Base-by-base conservation (phyloP, 2,113 vertebrate genomes). In the Oreochromis niloticus region DNA sequence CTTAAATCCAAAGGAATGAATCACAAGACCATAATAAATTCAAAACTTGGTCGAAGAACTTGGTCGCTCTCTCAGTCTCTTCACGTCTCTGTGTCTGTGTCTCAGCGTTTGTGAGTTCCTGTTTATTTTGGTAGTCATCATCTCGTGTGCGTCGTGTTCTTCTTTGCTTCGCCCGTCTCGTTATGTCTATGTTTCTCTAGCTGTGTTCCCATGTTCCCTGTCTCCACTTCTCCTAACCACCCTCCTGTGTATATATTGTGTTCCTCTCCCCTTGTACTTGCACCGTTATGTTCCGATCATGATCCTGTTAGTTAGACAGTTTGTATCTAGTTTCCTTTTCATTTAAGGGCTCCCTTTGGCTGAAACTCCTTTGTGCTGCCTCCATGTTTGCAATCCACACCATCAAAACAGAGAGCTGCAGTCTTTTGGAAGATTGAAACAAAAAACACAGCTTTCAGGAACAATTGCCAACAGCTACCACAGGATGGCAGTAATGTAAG, bases 211-310 rank as follows among this genome's bases (percentile, higher is more conserved):
- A 59, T 17, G n/a, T 55, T 55, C 52, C 52, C 52, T 22, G n/a
- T 55, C 5, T 55, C 52, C 52, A 55, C 9, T 55, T 55, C 52
- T 50, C 48, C 48, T 55, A 11, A 55, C 52, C 52, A 11, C n/a
- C 2, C 1, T 59, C 27, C 13, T 59, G 13, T 59, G 13, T 59
- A 59, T 32, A 9, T 59, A 17, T 59, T 59, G 56, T 1, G 27
- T 59, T 27, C 1, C 1, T 59, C 27, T 32, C 0, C 27, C 27
- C 27, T 32, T 32, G 22, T 24, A 24, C 22, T 59, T 17, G 56
- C 1, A 2, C 22, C 6, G 7, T 30, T 59, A 59, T 32, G 27
- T 59, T 17, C 57, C 0, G 16, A 32, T 59, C 0, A 2, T 6
- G 27, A 32, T 59, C 57, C 57, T 6, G 27, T 59, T 59, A 59